Evolutionary conservation across 2,113 vertebrate species (phyloP).

Genomic region (Indicator indicator): DNA sequence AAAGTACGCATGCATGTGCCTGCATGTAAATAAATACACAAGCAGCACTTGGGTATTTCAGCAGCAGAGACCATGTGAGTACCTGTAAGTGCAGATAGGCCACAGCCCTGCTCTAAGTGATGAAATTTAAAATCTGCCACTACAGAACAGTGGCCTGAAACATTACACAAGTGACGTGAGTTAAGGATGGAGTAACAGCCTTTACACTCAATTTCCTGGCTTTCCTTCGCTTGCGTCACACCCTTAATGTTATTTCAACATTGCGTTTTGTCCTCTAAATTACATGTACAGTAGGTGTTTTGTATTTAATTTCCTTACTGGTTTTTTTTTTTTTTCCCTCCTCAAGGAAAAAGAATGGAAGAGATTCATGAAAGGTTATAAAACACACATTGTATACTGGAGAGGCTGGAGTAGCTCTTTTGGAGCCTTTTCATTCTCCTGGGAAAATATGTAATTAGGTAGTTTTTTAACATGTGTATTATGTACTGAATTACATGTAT

Average conservation of each 20-base stretch:
- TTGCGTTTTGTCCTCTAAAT: slow-evolving; percentile 71
- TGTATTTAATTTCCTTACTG: slow-evolving; percentile 76
- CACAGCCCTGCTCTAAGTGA: neutral
- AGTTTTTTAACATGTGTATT: slow-evolving; percentile 63
- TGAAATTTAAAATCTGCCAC: slow-evolving; percentile 38
- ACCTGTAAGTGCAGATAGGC: neutral
- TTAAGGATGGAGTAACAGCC: slow-evolving; percentile 40
- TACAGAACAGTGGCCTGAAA: slow-evolving; percentile 20
- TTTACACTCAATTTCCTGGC: slow-evolving; percentile 69
- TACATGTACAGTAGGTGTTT: slow-evolving; percentile 79
- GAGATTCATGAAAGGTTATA: slow-evolving; percentile 75
- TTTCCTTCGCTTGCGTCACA: slow-evolving; percentile 58
- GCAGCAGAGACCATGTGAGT: neutral
- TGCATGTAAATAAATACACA: neutral
- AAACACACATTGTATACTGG: slow-evolving; percentile 72
- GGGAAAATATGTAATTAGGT: slow-evolving; percentile 76
- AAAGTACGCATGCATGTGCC: neutral
- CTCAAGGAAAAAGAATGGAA: slow-evolving; percentile 64
- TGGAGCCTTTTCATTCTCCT: slow-evolving; percentile 76
- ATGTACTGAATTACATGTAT: slow-evolving; percentile 72
- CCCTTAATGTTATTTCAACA: slow-evolving; percentile 73
- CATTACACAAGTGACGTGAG: neutral
- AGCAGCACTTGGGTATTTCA: neutral
- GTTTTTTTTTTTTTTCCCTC: neutral
- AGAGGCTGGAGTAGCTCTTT: slow-evolving; percentile 67